Evolutionary conservation across 2,113 vertebrate species (phyloP).

Genomic region (Pan paniscus): DNA sequence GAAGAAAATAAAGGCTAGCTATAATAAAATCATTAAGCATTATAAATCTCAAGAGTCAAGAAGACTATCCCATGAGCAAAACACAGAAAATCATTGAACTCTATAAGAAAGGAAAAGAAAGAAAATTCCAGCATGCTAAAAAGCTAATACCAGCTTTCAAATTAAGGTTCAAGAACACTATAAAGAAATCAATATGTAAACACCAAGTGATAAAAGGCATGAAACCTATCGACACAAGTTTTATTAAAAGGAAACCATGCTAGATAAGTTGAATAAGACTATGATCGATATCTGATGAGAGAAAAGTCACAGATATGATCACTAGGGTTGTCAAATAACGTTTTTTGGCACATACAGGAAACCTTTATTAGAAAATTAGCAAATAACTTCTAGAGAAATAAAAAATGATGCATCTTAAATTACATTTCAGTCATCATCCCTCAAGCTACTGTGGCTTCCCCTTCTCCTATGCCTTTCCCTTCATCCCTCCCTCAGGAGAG

Average conservation of each 20-base stretch:
- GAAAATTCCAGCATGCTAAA: background rate
- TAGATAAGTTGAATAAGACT: background rate
- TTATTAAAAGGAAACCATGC: slow-evolving; percentile 50
- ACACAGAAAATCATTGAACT: background rate
- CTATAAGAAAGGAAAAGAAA: background rate
- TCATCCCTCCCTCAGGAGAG: background rate
- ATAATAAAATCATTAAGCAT: background rate
- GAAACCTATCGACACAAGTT: slow-evolving; percentile 1
- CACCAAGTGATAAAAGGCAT: slow-evolving; percentile 23
- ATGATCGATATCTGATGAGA: slow-evolving; percentile 17
- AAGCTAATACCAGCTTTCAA: slow-evolving; percentile 19
- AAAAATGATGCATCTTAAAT: slow-evolving; percentile 20
- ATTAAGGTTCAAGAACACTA: slow-evolving; percentile 34
- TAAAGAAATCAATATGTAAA: slow-evolving; percentile 48
- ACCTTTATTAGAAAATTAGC: slow-evolving; percentile 33
- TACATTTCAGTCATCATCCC: slow-evolving; percentile 3
- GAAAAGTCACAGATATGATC: background rate
- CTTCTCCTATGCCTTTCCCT: background rate
- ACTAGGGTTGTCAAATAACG: background rate
- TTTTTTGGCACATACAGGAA: background rate
- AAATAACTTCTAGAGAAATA: slow-evolving; percentile 10
- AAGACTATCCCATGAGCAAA: background rate
- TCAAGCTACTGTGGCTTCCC: background rate
- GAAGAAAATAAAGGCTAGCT: background rate
- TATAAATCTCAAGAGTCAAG: slow-evolving; percentile 29